These are phyloP conservation scores for Maniola jurtina DNA, from an alignment of 1,140 invertebrate species.

Conservation along the genomic window DNA sequence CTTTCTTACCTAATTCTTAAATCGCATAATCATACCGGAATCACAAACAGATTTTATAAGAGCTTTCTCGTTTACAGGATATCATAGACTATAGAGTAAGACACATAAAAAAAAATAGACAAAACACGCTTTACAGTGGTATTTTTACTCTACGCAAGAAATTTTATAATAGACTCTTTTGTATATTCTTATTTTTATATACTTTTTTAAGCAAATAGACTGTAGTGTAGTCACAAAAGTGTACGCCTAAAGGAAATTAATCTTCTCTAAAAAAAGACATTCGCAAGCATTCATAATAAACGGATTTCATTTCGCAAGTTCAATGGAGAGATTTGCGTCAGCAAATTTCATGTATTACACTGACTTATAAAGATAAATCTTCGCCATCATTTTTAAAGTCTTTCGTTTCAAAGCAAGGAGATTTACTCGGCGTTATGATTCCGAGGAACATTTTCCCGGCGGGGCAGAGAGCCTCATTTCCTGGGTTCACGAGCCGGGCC, in stretches of 20 bases:
- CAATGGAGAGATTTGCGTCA: constrained; percentile 41
- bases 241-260: constrained; percentile 25
- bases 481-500: constrained; percentile 58
- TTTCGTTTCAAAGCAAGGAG: constrained; percentile 60
- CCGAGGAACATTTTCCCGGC: constrained; percentile 70
- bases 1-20: no score
- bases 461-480: constrained; percentile 72
- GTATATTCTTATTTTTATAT: neutral
- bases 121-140: no score
- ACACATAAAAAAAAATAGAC: no score
- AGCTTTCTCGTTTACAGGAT: no score
- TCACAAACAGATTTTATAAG: no score
- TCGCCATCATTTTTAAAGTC: constrained; percentile 66
- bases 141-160: no score
- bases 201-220: neutral
- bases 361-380: constrained; percentile 59
- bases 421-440: constrained; percentile 69
- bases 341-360: constrained; percentile 55
- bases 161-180: neutral
- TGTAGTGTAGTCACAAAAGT: neutral
- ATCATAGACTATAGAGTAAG: no score
- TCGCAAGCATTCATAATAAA: constrained; percentile 21
- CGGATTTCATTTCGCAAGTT: constrained; percentile 30
- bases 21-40: no score
- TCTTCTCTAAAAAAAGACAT: constrained; percentile 24